Conservation (phyloP, 2,888 invertebrate species). For the Pasiphila rectangulata region DNA sequence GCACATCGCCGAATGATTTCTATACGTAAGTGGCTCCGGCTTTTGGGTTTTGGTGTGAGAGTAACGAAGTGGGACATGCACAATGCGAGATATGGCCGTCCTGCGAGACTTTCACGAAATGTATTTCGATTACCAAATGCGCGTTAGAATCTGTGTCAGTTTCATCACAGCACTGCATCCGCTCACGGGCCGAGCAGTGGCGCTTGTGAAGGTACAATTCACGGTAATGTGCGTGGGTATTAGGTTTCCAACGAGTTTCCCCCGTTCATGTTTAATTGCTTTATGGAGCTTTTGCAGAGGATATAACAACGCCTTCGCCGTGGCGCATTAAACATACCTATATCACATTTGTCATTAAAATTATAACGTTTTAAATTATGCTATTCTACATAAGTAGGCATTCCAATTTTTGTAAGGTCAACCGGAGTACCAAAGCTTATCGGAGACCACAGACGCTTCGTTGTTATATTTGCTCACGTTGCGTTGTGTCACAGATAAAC, state of each 20-base stretch:
- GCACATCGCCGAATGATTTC: conserved; percentile 59
- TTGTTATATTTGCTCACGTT: not conserved
- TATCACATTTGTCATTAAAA: conserved; percentile 6
- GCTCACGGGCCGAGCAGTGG: conserved; percentile 59
- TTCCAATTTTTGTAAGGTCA: conserved; percentile 8
- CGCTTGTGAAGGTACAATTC: conserved; percentile 51
- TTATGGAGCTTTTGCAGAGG: conserved; percentile 7
- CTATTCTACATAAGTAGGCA: conserved; percentile 4
- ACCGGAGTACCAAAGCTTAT: conserved; percentile 13
- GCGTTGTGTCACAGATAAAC: conserved; percentile 4
- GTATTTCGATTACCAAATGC: conserved; percentile 79
- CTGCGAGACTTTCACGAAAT: conserved; percentile 78
- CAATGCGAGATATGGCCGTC: conserved; percentile 73
- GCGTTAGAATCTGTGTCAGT: conserved; percentile 80
- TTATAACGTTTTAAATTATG: not conserved
- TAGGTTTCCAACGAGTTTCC: conserved; percentile 31
- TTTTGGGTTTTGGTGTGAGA: conserved; percentile 74
- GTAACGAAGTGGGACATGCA: conserved; percentile 69
- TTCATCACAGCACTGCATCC: conserved; percentile 77
- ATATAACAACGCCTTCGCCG: too few species aligned
- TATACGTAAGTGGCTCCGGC: conserved; percentile 54
- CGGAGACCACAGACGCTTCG: conserved; percentile 1
- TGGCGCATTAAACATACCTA: too few species aligned
- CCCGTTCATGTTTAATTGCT: conserved; percentile 16
- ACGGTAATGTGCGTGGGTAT: conserved; percentile 37